These are phyloP conservation scores for Grapholita molesta DNA, from an alignment of 1,140 invertebrate species.

Conservation along the genomic window DNA sequence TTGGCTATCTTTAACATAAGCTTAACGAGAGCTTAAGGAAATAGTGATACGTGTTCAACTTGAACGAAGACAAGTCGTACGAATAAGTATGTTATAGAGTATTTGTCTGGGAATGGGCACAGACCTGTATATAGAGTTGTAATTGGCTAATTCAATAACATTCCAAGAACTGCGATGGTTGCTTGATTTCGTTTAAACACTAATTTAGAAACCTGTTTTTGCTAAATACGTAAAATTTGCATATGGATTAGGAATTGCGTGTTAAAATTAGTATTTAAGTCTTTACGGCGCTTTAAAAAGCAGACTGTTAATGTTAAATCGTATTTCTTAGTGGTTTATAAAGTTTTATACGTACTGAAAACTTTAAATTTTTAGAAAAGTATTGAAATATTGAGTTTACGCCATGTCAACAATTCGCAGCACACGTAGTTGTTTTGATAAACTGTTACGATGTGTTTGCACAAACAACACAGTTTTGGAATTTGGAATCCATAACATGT, in stretches of 20 bases:
- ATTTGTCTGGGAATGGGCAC: background rate
- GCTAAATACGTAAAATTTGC: background rate
- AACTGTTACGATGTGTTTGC: background rate
- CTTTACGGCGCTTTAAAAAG: background rate
- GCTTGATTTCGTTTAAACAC: background rate
- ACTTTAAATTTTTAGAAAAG: background rate
- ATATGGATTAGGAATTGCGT: background rate
- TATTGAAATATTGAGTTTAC: background rate
- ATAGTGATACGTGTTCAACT: background rate
- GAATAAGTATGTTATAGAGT: background rate
- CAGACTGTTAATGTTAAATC: background rate
- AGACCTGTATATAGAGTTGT: background rate
- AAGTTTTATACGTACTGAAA: background rate
- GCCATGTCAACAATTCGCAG: background rate
- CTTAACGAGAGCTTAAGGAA: background rate
- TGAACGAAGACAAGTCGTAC: background rate
- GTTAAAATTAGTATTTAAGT: background rate
- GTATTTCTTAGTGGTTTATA: background rate
- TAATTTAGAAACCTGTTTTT: background rate
- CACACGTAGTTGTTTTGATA: background rate
- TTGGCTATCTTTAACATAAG: background rate
- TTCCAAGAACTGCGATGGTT: background rate
- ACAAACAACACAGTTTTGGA: background rate
- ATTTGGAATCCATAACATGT: background rate
- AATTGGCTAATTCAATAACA: conserved; percentile 6